Evolutionary conservation across 2,113 vertebrate species (phyloP), one percentile per base, ranked within the genome.

Genomic region (Apeltes quadracus): DNA sequence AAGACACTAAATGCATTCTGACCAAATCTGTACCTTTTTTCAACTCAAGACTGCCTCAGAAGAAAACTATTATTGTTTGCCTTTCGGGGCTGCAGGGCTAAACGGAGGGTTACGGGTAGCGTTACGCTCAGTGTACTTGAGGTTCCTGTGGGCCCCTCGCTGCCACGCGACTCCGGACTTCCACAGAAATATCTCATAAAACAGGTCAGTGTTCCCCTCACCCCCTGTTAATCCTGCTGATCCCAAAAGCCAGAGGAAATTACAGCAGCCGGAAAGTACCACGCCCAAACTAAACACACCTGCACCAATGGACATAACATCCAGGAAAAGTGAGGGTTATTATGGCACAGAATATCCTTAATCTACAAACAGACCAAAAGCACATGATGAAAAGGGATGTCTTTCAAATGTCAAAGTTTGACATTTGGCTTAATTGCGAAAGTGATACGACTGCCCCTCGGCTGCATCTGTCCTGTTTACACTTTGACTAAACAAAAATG

Each of bases 21-120:
- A 54, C 66, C 50, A 61, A 54, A 23, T 41, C 32, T 38, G 22
- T 59, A 69, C 46, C 61, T 51, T 54, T n/a, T 57, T 65, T 72
- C 50, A 73, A 65, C 63, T 68, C 38, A 13, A 55, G 63, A 62
- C 67, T 11, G 38, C 4, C 53, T 55, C 38, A 32, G 80, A 87
- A 75, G 75, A 82, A 82, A 64, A 92, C 88, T 88, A 76, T 92
- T 90, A 82, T 86, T 86, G 82, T 86, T 90, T 85, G 67, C 39
- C 43, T 89, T 89, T 76, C 61, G 74, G 57, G 69, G 57, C 64
- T 51, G 69, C 5, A 20, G 65, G 29, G 66, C 66, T 74, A 46
- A 89, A 71, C 66, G 65, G 56, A 61, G 56, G 68, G 56, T 73
- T 71, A 59, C 67, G 46, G 72, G 38, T 56, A 56, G 69, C 34